A percentile compares a stretch with the other conserved stretches of the same genome.
These are phyloP conservation scores for Umimayanthus chanpuru DNA, from an alignment of 92 coral and sea anemone species.

Conservation along the genomic window DNA sequence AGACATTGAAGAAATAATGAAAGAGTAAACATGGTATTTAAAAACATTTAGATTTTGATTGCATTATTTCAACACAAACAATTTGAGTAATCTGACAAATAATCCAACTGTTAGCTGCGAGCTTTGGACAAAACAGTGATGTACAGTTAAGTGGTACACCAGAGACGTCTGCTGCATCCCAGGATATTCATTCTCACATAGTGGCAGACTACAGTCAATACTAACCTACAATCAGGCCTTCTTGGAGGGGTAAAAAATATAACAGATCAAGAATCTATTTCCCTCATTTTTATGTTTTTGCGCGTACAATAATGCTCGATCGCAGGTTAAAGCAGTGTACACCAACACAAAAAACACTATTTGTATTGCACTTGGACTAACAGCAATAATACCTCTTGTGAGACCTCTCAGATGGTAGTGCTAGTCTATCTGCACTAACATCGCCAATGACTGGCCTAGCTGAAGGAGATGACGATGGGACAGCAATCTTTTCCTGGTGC, in stretches of 20 bases:
- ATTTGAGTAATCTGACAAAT: background rate
- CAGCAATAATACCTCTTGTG: conserved; percentile 13
- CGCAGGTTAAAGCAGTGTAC: background rate
- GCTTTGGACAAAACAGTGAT: conserved; percentile 24
- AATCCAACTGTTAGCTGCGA: conserved; percentile 25
- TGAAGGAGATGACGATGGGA: background rate
- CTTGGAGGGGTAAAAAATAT: no score
- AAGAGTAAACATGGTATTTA: background rate
- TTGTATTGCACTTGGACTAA: background rate
- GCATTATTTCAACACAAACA: background rate
- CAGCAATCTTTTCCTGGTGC: background rate
- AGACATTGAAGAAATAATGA: no score
- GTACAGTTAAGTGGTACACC: background rate
- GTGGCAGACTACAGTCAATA: background rate
- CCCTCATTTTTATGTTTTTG: no score
- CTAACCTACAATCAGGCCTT: no score
- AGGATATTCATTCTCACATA: background rate
- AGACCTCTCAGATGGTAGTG: background rate
- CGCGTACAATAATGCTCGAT: no score
- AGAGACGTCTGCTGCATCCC: background rate
- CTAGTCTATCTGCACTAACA: background rate
- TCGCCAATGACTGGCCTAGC: background rate
- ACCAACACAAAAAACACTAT: background rate
- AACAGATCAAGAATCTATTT: no score
- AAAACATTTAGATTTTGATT: background rate